A percentile compares a stretch with the other conserved stretches of the same genome.
Conservation (phyloP, 2,113 vertebrate genomes). For the Tachuris rubrigastra region DNA sequence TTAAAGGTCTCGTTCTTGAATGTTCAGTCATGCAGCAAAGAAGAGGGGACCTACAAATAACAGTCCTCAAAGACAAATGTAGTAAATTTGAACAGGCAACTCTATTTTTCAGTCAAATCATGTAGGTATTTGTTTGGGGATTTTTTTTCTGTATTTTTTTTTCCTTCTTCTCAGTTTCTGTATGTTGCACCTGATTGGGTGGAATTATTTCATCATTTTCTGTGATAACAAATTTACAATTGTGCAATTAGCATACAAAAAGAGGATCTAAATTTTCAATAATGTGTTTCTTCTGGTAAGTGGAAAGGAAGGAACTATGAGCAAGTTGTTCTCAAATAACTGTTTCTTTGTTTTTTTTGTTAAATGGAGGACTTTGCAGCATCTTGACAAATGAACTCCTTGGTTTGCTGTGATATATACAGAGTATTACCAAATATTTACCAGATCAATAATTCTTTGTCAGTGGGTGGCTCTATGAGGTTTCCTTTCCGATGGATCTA, state of each 20-base stretch:
- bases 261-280: neutral
- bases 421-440: neutral
- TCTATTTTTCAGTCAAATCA: neutral
- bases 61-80: neutral
- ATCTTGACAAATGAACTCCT: neutral
- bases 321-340: neutral
- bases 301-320: neutral
- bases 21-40: neutral
- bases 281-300: neutral
- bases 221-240: neutral
- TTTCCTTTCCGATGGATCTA: neutral
- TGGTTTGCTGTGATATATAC: neutral
- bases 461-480: neutral
- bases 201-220: neutral
- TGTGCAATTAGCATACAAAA: neutral
- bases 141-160: neutral
- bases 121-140: neutral
- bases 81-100: neutral
- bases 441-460: neutral
- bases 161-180: neutral
- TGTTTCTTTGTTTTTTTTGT: neutral
- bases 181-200: neutral
- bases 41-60: neutral
- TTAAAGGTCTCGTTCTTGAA: slow-evolving; percentile 28
- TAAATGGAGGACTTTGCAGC: neutral